Conservation (phyloP, 2,888 invertebrate species). For the Drosophila multiciliata region DNA sequence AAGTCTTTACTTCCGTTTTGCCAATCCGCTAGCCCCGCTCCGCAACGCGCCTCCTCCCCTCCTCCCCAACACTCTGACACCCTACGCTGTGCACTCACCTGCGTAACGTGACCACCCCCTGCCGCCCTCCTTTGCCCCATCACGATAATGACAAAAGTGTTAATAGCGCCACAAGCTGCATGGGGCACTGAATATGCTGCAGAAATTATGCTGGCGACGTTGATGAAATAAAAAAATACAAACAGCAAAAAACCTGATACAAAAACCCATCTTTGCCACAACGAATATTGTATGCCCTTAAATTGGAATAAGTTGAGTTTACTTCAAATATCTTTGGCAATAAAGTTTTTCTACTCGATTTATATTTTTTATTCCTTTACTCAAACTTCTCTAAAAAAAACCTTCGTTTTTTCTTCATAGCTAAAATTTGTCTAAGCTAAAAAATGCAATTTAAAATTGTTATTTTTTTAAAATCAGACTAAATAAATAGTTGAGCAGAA, state of each 20-base stretch:
- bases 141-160: conserved; percentile 80
- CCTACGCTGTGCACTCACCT: conserved; percentile 31
- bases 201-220: conserved; percentile 75
- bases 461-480: neutral
- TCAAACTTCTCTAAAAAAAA: neutral
- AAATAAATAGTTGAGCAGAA: neutral
- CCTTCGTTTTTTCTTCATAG: neutral
- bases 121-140: conserved; percentile 3
- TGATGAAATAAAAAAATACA: conserved; percentile 59
- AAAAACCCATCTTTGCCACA: neutral
- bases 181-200: conserved; percentile 65
- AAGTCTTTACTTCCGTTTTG: conserved; percentile 73
- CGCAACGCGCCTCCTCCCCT: neutral
- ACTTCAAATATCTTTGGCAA: neutral
- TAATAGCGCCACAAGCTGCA: conserved; percentile 77
- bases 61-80: neutral
- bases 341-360: neutral
- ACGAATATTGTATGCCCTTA: conserved; percentile 15
- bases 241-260: conserved; percentile 10
- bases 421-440: neutral
- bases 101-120: conserved; percentile 9
- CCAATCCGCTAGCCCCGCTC: conserved; percentile 51
- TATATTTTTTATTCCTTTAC: neutral
- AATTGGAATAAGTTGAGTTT: neutral
- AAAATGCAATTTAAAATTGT: neutral